phyloP scores from a whole-genome alignment of 2,113 vertebrate species.

The Chaetodon trifascialis region DNA sequence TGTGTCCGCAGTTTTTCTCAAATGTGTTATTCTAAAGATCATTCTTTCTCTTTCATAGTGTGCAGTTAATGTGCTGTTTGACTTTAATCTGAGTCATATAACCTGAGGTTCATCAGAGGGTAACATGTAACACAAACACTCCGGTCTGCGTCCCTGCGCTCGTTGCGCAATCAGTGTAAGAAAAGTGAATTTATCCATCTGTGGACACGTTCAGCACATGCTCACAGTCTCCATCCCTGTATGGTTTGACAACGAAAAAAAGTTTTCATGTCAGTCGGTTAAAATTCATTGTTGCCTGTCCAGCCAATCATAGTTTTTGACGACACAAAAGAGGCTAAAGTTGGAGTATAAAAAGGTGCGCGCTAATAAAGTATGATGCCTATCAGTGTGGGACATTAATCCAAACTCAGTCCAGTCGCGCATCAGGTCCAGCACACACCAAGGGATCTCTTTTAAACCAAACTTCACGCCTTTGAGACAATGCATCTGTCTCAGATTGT shows the following conservation, averaged over 20 bases:
- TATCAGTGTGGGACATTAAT: conserved; percentile 89
- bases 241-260: conserved; percentile 86
- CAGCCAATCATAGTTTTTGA: conserved; percentile 96
- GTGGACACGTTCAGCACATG: conserved; percentile 52
- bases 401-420: conserved; percentile 70
- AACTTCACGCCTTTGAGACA: conserved; percentile 75
- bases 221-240: conserved; percentile 65
- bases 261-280: conserved; percentile 90
- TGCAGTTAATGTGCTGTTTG: background rate
- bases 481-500: conserved; percentile 87
- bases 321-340: conserved; percentile 93
- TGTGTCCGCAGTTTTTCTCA: too few relatives aligned
- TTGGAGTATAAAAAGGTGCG: conserved; percentile 97
- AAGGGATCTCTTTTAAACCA: conserved; percentile 33
- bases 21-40: background rate
- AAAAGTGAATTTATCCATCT: conserved; percentile 40
- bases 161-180: conserved; percentile 40
- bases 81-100: background rate
- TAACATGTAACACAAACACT: background rate
- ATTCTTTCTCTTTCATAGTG: background rate
- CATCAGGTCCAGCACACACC: conserved; percentile 48
- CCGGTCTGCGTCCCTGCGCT: background rate
- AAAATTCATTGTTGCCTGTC: conserved; percentile 94
- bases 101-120: background rate
- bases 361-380: conserved; percentile 92